These are phyloP conservation scores for Lasioglossum lativentre DNA, from an alignment of 2,888 invertebrate species.

Conservation along the genomic window DNA sequence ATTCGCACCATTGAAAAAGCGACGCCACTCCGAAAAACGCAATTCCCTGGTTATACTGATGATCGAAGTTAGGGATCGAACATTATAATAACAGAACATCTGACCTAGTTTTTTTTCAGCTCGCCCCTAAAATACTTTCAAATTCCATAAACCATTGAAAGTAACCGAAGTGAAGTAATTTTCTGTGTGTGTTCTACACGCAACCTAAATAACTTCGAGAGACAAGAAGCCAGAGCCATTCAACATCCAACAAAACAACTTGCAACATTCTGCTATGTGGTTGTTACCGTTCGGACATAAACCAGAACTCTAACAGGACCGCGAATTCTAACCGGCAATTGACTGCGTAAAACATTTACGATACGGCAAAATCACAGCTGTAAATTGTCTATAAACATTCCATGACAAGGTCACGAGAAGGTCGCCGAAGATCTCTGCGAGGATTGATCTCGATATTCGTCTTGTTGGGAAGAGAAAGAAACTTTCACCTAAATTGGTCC, in stretches of 20 bases:
- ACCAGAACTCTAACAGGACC: background rate
- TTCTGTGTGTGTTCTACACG: background rate
- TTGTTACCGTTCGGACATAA: background rate
- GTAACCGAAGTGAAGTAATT: background rate
- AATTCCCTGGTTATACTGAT: background rate
- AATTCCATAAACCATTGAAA: conserved; percentile 1
- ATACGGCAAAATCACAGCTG: too few relatives aligned
- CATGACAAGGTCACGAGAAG: background rate
- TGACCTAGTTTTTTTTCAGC: background rate
- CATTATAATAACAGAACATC: background rate
- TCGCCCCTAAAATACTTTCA: background rate
- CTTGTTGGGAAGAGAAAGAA: background rate
- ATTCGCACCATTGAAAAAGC: background rate
- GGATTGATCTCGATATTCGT: background rate
- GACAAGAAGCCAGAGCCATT: background rate
- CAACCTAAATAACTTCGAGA: background rate
- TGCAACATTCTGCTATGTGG: background rate
- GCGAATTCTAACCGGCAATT: background rate
- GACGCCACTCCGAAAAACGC: background rate
- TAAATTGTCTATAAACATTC: background rate
- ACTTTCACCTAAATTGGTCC: conserved; percentile 1
- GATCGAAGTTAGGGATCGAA: background rate
- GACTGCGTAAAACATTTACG: background rate
- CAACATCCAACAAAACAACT: background rate
- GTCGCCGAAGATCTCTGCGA: background rate